A percentile compares a stretch with the other conserved stretches of the same genome.
phyloP scores from a whole-genome alignment of 2,113 vertebrate species.

The Rhinichthys klamathensis region DNA sequence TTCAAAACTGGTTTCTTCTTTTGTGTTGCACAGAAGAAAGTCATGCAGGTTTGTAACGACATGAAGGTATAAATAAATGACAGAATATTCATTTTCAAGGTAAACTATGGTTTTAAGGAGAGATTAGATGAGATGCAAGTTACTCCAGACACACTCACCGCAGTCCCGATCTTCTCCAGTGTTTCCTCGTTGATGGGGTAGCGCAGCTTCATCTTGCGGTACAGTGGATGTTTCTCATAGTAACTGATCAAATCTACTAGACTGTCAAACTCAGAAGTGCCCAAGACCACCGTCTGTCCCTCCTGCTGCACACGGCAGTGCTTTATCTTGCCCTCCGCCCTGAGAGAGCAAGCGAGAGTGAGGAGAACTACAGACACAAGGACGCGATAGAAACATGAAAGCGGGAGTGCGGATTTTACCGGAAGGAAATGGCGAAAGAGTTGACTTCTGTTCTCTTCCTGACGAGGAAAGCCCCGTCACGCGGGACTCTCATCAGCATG shows the following conservation, averaged over 20 bases:
- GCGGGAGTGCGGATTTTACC: conserved; percentile 69
- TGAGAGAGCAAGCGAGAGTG: conserved; percentile 57
- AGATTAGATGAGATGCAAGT: not conserved
- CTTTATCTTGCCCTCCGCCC: conserved; percentile 98
- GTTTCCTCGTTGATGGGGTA: conserved; percentile 99
- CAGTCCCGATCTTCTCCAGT: conserved; percentile 97
- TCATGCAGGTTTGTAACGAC: no score
- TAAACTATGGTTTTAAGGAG: not conserved
- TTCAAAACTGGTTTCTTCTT: no score
- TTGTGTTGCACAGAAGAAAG: no score
- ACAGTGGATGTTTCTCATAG: conserved; percentile 94
- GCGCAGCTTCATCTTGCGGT: conserved; percentile 98
- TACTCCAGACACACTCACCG: conserved; percentile 76
- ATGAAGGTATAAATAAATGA: no score
- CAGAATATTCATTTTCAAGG: not conserved
- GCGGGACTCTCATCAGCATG: conserved; percentile 97
- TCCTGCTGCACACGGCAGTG: conserved; percentile 98
- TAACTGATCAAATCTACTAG: conserved; percentile 96
- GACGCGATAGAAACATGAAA: not conserved
- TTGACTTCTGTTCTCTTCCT: conserved; percentile 92
- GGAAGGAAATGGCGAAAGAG: conserved; percentile 97
- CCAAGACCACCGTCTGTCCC: conserved; percentile 90
- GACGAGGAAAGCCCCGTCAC: conserved; percentile 95
- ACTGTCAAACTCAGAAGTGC: conserved; percentile 96
- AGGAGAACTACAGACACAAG: not conserved